phyloP scores from a whole-genome alignment of 2,888 invertebrate genomes.

The Tinea pellionella region DNA sequence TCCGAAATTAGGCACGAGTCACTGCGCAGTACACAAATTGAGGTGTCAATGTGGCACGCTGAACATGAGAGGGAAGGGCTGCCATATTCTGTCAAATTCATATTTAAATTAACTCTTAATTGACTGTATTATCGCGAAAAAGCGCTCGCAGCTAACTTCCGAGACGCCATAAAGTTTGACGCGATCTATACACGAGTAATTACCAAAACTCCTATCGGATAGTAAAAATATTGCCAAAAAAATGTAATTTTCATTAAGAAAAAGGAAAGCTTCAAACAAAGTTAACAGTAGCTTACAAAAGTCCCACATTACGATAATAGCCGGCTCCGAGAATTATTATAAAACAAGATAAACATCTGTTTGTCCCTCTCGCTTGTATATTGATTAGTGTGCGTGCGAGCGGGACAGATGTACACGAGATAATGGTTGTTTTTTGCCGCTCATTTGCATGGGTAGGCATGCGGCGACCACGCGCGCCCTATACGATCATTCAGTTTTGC shows the following conservation, averaged over 20 bases:
- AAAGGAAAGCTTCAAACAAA: not conserved
- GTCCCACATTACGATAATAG: constrained; percentile 14
- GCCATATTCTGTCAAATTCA: too few species aligned
- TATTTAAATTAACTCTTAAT: too few species aligned
- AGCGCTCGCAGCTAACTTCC: too few species aligned
- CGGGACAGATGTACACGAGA: not conserved
- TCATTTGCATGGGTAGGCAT: constrained; percentile 38
- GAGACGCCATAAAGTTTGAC: too few species aligned
- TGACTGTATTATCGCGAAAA: too few species aligned
- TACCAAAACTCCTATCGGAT: not conserved
- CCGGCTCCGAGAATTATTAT: constrained; percentile 8
- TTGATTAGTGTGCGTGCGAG: not conserved
- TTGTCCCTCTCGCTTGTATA: constrained; percentile 2
- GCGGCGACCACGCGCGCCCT: constrained; percentile 18
- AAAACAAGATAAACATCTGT: constrained; percentile 12
- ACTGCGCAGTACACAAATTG: too few species aligned
- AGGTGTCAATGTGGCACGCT: too few species aligned
- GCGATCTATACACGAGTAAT: too few species aligned
- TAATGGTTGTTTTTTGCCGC: constrained; percentile 14
- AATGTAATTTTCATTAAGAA: not conserved
- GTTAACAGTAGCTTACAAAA: constrained; percentile 12
- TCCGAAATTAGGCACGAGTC: too few species aligned
- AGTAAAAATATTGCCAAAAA: too few species aligned
- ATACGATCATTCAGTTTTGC: not conserved
- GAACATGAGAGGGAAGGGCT: too few species aligned